Percentiles rank a stretch among this genome's conserved stretches.
Evolutionary conservation across 2,797 vertebrate species (phyloP).

Genomic region (Lophotriccus pileatus): DNA sequence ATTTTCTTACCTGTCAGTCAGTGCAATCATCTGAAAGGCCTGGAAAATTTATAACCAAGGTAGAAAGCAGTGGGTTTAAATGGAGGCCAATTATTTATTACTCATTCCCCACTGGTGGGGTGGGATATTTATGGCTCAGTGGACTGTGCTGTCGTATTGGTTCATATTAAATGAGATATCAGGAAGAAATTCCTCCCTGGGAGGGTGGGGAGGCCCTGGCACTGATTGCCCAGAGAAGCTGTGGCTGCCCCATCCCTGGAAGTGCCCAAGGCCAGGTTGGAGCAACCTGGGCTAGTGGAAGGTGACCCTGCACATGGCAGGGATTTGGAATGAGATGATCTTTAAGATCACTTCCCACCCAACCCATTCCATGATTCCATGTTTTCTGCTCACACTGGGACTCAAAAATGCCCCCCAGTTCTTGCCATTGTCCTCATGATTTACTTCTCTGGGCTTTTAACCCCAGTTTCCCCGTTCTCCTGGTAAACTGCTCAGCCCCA

Average conservation of each 20-base stretch:
- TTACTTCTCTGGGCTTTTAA: neutral
- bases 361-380: neutral
- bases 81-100: neutral
- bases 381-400: neutral
- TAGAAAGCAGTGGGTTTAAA: neutral
- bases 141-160: neutral
- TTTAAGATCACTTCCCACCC: neutral
- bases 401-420: neutral
- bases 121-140: rapidly evolving
- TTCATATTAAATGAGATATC: neutral
- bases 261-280: rapidly evolving
- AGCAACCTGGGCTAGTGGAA: neutral
- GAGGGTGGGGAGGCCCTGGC: neutral
- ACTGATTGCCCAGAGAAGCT: neutral
- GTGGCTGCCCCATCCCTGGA: neutral
- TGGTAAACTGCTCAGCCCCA: neutral
- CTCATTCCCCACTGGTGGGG: rapidly evolving
- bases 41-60: neutral
- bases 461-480: neutral
- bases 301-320: neutral
- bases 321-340: rapidly evolving
- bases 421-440: neutral
- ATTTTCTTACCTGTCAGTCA: neutral
- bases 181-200: neutral
- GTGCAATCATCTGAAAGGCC: neutral